A percentile compares a stretch with the other conserved stretches of the same genome.
Conservation (phyloP, 2,888 invertebrate species). For the Scaptomyza polygonia region DNA sequence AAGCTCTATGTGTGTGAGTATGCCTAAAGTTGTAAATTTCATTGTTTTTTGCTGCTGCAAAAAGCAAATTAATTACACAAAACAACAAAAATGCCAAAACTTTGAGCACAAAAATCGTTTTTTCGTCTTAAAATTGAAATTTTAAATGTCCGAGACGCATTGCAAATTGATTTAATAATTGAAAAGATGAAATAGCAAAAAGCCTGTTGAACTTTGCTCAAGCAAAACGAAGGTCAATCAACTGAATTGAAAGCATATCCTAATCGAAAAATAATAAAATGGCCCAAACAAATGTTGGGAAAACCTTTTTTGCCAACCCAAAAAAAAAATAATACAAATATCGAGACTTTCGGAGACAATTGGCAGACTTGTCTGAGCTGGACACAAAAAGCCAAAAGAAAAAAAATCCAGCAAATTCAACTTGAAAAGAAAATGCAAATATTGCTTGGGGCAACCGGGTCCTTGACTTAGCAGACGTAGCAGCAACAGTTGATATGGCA, state of each 20-base stretch:
- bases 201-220: conserved; percentile 29
- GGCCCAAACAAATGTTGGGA: conserved; percentile 4
- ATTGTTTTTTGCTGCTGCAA: conserved; percentile 52
- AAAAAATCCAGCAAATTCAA: conserved; percentile 11
- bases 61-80: conserved; percentile 73
- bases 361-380: conserved; percentile 62
- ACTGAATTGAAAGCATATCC: conserved; percentile 29
- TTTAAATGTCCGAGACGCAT: conserved; percentile 40
- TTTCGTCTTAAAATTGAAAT: conserved; percentile 35
- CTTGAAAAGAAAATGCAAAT: conserved; percentile 71
- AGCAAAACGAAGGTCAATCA: conserved; percentile 65
- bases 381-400: conserved; percentile 26
- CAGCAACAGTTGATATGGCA: conserved; percentile 64
- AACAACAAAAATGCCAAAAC: conserved; percentile 57
- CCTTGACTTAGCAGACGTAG: conserved; percentile 41
- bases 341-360: conserved; percentile 46
- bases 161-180: conserved; percentile 49
- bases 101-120: conserved; percentile 29
- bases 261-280: conserved; percentile 19
- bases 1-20: conserved; percentile 22
- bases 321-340: background rate
- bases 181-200: conserved; percentile 4
- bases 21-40: conserved; percentile 70
- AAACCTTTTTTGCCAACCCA: conserved; percentile 39
- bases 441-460: conserved; percentile 34